Percentiles rank a stretch among this genome's conserved stretches.
phyloP scores from a whole-genome alignment of 2,888 invertebrate species.

The Melikaiella ostensackeni region DNA sequence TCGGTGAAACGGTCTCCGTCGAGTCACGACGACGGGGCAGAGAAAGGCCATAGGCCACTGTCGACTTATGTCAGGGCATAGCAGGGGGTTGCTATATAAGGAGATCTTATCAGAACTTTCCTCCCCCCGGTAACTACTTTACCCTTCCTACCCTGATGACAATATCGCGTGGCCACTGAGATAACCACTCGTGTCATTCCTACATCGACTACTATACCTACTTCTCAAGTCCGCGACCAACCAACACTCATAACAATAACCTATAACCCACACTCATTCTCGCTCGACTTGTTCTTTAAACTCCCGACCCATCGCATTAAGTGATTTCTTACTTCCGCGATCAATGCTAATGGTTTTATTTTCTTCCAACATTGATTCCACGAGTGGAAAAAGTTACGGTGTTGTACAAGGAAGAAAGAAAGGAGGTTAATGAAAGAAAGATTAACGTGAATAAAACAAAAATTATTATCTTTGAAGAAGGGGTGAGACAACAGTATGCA shows the following conservation, averaged over 20 bases:
- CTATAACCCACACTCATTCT: slow-evolving; percentile 48
- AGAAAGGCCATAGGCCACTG: slow-evolving; percentile 75
- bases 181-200: slow-evolving; percentile 77
- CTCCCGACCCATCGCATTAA: slow-evolving; percentile 34
- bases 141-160: slow-evolving; percentile 73
- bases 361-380: slow-evolving; percentile 16
- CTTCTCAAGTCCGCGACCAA: slow-evolving; percentile 60
- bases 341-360: slow-evolving; percentile 35
- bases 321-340: slow-evolving; percentile 38
- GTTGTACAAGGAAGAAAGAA: no score
- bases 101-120: slow-evolving; percentile 66
- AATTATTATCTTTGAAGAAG: no score
- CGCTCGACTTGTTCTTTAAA: slow-evolving; percentile 26
- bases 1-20: slow-evolving; percentile 69
- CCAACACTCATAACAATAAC: slow-evolving; percentile 12
- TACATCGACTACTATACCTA: slow-evolving; percentile 72
- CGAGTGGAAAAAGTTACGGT: background rate
- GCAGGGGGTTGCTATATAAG: slow-evolving; percentile 58
- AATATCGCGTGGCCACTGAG: slow-evolving; percentile 77
- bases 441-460: no score
- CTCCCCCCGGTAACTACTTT: slow-evolving; percentile 61
- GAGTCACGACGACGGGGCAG: slow-evolving; percentile 72
- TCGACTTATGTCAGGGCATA: slow-evolving; percentile 62
- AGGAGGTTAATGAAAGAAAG: no score
- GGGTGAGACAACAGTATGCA: no score